Evolutionary conservation across 2,113 vertebrate genomes (phyloP).

Genomic region (Butastur rufipennis): DNA sequence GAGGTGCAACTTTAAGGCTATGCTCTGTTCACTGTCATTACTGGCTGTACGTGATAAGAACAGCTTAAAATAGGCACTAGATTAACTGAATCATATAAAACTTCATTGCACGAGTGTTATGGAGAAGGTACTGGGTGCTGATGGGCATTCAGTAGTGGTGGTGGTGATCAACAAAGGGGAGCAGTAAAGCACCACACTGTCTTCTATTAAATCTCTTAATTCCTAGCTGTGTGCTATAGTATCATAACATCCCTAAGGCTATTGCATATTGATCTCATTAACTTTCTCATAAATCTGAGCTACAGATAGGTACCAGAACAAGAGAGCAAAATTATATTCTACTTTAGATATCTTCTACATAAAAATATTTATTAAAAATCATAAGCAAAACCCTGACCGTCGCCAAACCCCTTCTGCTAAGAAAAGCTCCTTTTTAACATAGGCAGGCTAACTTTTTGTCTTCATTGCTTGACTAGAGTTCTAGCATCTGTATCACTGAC

Average conservation of each 20-base stretch:
- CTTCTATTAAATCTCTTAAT: neutral
- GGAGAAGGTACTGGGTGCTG: neutral
- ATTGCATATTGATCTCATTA: neutral
- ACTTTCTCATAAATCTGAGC: neutral
- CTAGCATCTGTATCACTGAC: neutral
- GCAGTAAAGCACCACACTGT: neutral
- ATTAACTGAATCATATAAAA: neutral
- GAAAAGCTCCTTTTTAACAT: neutral
- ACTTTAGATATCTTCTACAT: neutral
- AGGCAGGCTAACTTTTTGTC: neutral
- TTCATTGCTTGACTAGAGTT: neutral
- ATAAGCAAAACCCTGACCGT: neutral
- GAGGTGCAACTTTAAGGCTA: neutral
- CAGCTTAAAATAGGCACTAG: neutral
- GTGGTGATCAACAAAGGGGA: neutral
- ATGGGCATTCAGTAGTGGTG: neutral
- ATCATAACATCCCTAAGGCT: neutral
- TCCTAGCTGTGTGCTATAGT: neutral
- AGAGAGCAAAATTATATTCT: neutral
- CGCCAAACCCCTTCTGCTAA: neutral
- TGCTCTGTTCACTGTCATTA: neutral
- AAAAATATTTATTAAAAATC: neutral
- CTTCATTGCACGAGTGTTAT: neutral
- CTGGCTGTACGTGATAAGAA: rapidly evolving
- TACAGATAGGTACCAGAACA: neutral